Evolutionary conservation across 2,797 vertebrate genomes (phyloP).

Genomic region (Mormyrops boulengeri): DNA sequence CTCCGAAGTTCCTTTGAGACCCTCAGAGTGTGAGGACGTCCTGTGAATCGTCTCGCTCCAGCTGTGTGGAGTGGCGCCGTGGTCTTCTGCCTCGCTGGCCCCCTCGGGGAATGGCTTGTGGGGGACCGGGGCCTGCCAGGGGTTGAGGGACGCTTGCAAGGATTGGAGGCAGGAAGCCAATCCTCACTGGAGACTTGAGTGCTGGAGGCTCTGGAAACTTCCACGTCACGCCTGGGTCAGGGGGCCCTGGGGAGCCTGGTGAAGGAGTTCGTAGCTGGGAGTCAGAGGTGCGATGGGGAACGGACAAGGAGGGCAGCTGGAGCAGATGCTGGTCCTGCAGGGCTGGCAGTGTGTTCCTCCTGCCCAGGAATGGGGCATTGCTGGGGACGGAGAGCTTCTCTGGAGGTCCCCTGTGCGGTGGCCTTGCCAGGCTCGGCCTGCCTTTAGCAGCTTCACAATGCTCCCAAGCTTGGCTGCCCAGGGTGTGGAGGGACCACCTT

Average conservation of each 20-base stretch:
- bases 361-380: conserved; percentile 21
- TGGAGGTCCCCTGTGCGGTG: neutral
- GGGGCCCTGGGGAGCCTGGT: conserved; percentile 12
- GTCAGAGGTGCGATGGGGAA: conserved; percentile 36
- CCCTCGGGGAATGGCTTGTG: conserved; percentile 4
- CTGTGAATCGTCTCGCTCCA: conserved; percentile 31
- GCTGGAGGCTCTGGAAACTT: conserved; percentile 21
- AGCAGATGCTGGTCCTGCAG: conserved; percentile 41
- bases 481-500: conserved; percentile 9
- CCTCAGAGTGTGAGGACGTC: conserved; percentile 26
- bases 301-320: conserved; percentile 45
- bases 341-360: conserved; percentile 56
- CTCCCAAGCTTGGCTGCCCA: neutral
- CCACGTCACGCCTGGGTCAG: neutral
- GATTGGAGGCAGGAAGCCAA: conserved; percentile 39
- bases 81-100: conserved; percentile 18
- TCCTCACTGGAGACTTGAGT: conserved; percentile 2
- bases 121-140: neutral
- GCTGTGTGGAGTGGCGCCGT: conserved; percentile 43
- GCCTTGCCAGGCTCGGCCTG: neutral
- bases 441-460: neutral
- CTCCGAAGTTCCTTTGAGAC: neutral
- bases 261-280: conserved; percentile 37
- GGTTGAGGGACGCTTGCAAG: neutral
- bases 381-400: conserved; percentile 28